phyloP scores from a whole-genome alignment of 2,113 vertebrate genomes.

The Neolamprologus modestus region DNA sequence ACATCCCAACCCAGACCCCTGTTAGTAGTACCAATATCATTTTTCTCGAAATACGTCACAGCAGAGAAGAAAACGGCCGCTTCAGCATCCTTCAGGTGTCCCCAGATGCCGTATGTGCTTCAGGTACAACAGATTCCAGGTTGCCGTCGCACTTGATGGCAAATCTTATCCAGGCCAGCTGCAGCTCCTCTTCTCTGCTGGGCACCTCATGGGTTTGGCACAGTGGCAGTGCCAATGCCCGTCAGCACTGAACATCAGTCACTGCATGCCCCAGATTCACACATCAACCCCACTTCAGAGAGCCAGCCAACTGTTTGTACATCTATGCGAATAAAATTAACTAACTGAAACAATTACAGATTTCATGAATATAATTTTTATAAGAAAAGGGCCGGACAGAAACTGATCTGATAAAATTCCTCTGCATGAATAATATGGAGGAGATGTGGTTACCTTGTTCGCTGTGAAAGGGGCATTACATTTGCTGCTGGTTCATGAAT shows the following conservation, averaged over 20 bases:
- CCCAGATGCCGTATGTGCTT: neutral
- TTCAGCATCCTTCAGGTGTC: neutral
- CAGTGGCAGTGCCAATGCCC: constrained; percentile 16
- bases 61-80: neutral
- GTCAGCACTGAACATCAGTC: constrained; percentile 48
- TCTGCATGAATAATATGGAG: neutral
- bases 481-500: neutral
- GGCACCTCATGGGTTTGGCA: neutral
- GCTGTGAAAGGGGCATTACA: neutral
- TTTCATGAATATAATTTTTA: constrained; percentile 18
- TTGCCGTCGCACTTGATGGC: neutral
- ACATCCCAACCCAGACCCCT: neutral
- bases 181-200: neutral
- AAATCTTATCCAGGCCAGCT: constrained; percentile 38
- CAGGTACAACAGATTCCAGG: neutral
- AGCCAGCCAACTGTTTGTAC: neutral
- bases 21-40: neutral
- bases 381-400: neutral
- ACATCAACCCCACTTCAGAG: constrained; percentile 58
- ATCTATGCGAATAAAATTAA: constrained; percentile 19
- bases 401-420: neutral
- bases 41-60: neutral
- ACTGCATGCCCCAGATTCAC: constrained; percentile 50
- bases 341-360: constrained; percentile 12
- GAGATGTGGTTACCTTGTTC: neutral